phyloP scores from a whole-genome alignment of 2,888 invertebrate species.

The Neoascia interrupta region DNA sequence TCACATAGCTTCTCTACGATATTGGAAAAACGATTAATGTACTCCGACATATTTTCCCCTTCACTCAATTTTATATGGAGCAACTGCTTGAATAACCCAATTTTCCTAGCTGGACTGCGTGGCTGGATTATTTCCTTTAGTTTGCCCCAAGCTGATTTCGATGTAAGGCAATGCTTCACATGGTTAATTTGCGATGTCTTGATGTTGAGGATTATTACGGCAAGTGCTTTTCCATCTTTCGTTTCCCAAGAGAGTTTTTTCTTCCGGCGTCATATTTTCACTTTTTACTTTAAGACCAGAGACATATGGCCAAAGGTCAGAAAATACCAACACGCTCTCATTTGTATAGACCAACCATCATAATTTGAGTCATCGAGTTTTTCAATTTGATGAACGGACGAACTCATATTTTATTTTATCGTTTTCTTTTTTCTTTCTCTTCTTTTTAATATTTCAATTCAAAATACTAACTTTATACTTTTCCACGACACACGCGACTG shows the following conservation, averaged over 20 bases:
- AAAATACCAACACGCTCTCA: no score
- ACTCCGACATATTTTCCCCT: neutral
- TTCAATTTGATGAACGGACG: no score
- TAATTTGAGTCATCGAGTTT: no score
- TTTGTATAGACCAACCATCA: no score
- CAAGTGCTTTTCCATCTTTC: neutral
- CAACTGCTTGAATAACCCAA: neutral
- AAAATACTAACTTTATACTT: no score
- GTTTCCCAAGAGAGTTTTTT: neutral
- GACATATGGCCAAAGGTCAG: no score
- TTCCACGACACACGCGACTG: no score
- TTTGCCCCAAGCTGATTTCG: neutral
- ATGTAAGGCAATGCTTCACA: neutral
- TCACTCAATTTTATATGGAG: no score
- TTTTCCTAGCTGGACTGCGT: neutral
- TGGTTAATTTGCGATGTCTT: neutral
- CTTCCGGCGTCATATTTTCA: neutral
- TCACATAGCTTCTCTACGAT: neutral
- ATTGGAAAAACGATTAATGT: neutral
- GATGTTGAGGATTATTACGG: neutral
- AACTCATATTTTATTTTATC: no score
- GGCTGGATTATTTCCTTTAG: neutral
- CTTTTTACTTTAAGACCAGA: neutral
- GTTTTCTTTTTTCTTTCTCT: no score
- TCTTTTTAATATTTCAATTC: neutral